These are phyloP conservation scores for Caenorhabditis zanzibari DNA, from an alignment of 2,888 invertebrate species.

Conservation along the genomic window DNA sequence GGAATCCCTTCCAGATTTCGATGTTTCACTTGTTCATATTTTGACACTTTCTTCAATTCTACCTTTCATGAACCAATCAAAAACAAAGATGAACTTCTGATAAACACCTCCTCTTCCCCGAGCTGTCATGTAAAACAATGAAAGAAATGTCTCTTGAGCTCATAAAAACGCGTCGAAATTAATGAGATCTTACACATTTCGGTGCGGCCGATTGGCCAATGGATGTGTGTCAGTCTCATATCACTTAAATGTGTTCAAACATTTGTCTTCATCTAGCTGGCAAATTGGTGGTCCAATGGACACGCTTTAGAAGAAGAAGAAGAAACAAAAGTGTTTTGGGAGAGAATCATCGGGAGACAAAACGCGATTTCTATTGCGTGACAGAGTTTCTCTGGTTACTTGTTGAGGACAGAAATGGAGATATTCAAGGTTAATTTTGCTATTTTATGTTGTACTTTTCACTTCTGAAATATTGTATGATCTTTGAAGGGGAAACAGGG, in stretches of 20 bases:
- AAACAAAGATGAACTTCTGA: constrained; percentile 1
- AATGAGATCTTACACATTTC: constrained; percentile 34
- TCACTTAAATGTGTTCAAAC: constrained; percentile 40
- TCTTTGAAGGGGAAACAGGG: too few relatives aligned
- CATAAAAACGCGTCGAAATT: constrained; percentile 40
- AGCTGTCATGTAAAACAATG: constrained; percentile 4
- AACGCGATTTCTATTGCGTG: constrained; percentile 32
- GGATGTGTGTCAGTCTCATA: constrained; percentile 21
- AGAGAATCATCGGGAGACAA: background rate
- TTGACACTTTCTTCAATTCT: background rate
- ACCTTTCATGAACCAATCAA: too few relatives aligned
- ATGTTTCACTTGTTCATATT: background rate
- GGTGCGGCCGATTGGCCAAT: background rate
- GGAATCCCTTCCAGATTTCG: too few relatives aligned
- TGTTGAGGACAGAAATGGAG: constrained; percentile 1
- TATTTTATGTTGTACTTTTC: background rate
- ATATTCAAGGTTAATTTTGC: background rate
- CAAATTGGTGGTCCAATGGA: constrained; percentile 34
- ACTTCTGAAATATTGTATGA: background rate
- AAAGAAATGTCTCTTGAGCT: constrained; percentile 16
- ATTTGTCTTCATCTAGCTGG: constrained; percentile 38
- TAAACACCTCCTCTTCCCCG: background rate
- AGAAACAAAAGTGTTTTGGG: constrained; percentile 33
- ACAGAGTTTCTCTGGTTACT: constrained; percentile 40
- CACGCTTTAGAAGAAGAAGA: constrained; percentile 28